Evolutionary conservation across 2,113 vertebrate species (phyloP).

Genomic region (Aleadryas rufinucha): DNA sequence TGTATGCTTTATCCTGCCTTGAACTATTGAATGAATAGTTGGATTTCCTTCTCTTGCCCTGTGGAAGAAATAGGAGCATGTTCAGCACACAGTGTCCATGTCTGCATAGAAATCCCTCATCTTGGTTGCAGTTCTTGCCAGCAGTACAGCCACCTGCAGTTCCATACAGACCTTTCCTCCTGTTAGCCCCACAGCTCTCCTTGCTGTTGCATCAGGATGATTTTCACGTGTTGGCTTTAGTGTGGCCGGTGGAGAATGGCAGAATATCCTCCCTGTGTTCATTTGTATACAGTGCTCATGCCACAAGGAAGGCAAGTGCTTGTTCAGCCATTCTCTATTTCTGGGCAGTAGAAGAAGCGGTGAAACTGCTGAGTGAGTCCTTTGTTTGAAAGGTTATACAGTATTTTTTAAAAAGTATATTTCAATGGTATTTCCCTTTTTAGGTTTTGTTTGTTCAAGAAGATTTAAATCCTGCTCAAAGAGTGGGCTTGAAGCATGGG

Average conservation of each 20-base stretch:
- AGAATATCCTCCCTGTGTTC: background rate
- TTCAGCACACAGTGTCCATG: background rate
- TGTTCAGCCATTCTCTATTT: background rate
- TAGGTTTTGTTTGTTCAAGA: background rate
- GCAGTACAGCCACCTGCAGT: background rate
- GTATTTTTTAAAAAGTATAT: background rate
- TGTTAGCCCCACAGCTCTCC: background rate
- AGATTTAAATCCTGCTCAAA: background rate
- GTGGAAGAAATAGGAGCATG: background rate
- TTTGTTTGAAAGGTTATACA: background rate
- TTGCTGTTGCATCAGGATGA: background rate
- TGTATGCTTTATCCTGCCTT: background rate
- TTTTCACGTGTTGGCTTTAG: background rate
- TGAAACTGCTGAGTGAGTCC: background rate
- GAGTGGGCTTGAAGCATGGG: background rate
- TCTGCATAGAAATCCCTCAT: background rate
- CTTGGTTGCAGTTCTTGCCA: background rate
- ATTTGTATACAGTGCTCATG: background rate
- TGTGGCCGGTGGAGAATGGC: background rate
- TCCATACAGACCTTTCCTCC: background rate
- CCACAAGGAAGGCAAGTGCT: background rate
- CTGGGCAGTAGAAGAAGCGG: background rate
- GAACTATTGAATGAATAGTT: background rate
- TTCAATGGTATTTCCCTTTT: background rate
- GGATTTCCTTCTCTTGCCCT: background rate